These are phyloP conservation scores for Napeogenes sylphis DNA, from an alignment of 2,888 invertebrate genomes.

Conservation along the genomic window DNA sequence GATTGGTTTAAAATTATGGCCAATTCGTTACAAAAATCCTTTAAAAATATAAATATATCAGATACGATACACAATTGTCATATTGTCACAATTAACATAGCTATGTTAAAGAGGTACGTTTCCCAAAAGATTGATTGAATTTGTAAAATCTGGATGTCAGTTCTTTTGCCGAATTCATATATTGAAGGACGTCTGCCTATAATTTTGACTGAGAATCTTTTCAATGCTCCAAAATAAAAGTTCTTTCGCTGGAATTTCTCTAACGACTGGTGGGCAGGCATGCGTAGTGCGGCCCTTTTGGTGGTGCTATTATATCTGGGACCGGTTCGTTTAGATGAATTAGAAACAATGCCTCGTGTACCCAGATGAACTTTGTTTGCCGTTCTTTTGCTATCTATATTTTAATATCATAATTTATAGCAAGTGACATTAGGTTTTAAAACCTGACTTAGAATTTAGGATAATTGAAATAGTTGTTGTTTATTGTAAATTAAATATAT, in stretches of 20 bases:
- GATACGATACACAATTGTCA: too few species aligned
- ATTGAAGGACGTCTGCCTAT: constrained; percentile 33
- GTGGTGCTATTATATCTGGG: constrained; percentile 56
- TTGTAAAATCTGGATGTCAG: not conserved
- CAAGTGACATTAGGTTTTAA: too few species aligned
- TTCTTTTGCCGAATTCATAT: constrained; percentile 8
- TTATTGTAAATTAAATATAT: too few species aligned
- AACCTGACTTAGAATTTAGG: too few species aligned
- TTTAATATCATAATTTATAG: constrained; percentile 1
- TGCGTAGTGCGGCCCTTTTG: constrained; percentile 51
- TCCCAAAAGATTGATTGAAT: too few species aligned
- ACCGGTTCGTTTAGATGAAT: constrained; percentile 70
- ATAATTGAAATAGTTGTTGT: too few species aligned
- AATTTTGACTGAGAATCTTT: constrained; percentile 33
- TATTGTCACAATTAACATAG: too few species aligned
- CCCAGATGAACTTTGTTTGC: constrained; percentile 45
- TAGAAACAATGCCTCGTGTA: constrained; percentile 60
- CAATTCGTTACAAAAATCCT: too few species aligned
- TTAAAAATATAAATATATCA: too few species aligned
- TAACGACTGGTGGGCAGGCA: constrained; percentile 41
- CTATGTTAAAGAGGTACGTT: too few species aligned
- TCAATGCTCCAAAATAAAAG: constrained; percentile 38
- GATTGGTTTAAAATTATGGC: too few species aligned
- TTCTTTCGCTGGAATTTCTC: constrained; percentile 48
- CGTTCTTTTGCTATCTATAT: constrained; percentile 40